Base-by-base conservation (phyloP, 37 sponge, comb jelly and placozoan species). In the Sycon ciliatum region DNA sequence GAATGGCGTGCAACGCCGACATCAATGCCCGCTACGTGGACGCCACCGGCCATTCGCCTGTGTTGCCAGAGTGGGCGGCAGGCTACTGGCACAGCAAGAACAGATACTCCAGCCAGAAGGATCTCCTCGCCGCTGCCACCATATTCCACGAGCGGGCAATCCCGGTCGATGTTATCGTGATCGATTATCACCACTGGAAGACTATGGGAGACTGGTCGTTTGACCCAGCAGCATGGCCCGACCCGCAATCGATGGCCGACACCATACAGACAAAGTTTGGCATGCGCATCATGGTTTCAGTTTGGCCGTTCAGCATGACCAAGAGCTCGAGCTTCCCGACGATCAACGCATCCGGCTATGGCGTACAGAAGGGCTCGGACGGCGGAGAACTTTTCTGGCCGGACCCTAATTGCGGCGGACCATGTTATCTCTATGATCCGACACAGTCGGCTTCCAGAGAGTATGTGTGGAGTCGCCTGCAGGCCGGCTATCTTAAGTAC, bases 1-100 rank as follows among this genome's bases (percentile, higher is more conserved):
- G 16, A 20, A 18, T 18, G 18, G 53, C 13, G 53, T 13, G 16
- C 13, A 18, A 20, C 53, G 53, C 18, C 13, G 16, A 46, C 16
- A 46, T 46, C 53, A 46, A 20, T 13, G 18, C 13, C 16, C 13
- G 18, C 18, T 46, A 46, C 53, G 53, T 46, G 13, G 53, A 46
- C 18, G 53, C 53, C 18, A 18, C 18, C 16, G 53, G 53, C 13
- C 53, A 46, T 18, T 20, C 16, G 13, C 53, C 53, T 18, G 53
- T 46, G 13, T 18, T 18, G 13, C 53, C 53, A 46, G 53, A 46
- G 53, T 46, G 18, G 16, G 53, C 53, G 16, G 16, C 18, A 13
- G 53, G 53, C 53, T 46, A 46, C 18, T 46, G 53, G 53, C 53
- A 46, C 53, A 46, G 53, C 18, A 46, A 46, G 53, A 46, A 46